Base-by-base conservation (phyloP, 2,797 vertebrate genomes). In the Pangasius djambal region DNA sequence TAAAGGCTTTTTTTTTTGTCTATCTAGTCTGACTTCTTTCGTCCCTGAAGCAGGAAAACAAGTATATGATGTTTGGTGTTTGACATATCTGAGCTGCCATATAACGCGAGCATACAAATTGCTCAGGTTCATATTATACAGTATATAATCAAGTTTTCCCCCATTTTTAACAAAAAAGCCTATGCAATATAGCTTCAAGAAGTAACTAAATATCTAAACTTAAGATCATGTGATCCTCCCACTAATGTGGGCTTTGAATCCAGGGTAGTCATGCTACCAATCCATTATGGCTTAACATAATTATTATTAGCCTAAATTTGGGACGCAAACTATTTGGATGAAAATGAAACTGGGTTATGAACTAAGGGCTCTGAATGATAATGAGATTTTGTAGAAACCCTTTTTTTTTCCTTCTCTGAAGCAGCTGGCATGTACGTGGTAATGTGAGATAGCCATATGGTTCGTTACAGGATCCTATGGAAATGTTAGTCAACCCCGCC, bases 231-330 rank as follows among this genome's bases (percentile, higher is more conserved):
- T 82, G 7, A 31, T 61, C 79, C 12, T 63, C 37, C 22, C n/a
- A 61, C 34, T 44, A 44, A 44, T 4, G 15, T 28, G 13, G 31
- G 20, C 72, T 70, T 8, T 83, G 61, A 69, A 69, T 87, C 48
- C 15, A 44, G 37, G 37, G 12, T 44, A 83, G 7, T 13, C 6
- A 63, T 28, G 22, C 34, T 69, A 74, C 31, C 89, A 86, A n/a
- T 91, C 88, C 88, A 91, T 89, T 90, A 72, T 88, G 87, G 34
- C 90, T 83, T 83, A 81, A 91, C 92, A 92, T 94, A 92, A 92
- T 94, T 93, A 91, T 92, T 89, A 89, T 92, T 89, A 72, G 86
- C 88, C 90, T 89, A 91, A 92, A 92, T 93, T 94, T 90, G 77
- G 67, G 87, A n/a, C 4, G 40, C 25, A 65, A 82, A 28, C 28